Conservation (phyloP, 2,888 invertebrate genomes). For the Folsomia candida region DNA sequence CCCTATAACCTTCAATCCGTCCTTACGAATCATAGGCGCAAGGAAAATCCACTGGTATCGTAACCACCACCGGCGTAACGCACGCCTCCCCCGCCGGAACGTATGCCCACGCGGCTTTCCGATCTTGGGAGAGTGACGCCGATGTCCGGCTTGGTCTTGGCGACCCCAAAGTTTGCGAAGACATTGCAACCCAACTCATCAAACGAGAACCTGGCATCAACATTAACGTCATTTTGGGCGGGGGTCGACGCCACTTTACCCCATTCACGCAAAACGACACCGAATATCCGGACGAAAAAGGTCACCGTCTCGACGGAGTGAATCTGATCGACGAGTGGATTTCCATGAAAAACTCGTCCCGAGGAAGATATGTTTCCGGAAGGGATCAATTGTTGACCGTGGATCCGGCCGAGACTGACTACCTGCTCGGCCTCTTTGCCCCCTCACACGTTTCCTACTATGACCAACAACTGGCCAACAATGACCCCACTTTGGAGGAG, state of each 20-base stretch:
- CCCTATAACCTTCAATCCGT: background rate
- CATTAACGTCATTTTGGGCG: conserved; percentile 62
- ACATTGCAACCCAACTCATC: conserved; percentile 78
- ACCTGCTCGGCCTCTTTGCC: conserved; percentile 5
- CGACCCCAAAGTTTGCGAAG: conserved; percentile 62
- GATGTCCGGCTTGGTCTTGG: conserved; percentile 57
- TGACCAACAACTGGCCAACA: conserved; percentile 19
- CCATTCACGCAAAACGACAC: background rate
- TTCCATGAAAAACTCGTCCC: conserved; percentile 31
- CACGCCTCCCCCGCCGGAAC: conserved; percentile 44
- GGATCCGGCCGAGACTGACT: conserved; percentile 52
- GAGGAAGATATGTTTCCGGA: background rate
- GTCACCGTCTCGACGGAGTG: conserved; percentile 62
- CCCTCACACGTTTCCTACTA: conserved; percentile 35
- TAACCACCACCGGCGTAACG: conserved; percentile 29
- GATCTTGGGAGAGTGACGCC: conserved; percentile 79
- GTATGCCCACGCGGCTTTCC: conserved; percentile 56
- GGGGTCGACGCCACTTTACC: background rate
- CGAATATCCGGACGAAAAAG: conserved; percentile 49
- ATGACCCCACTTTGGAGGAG: conserved; percentile 70
- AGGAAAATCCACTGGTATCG: background rate
- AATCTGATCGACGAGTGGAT: conserved; percentile 69
- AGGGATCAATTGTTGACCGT: background rate
- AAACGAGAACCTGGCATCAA: conserved; percentile 73
- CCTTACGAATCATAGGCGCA: background rate